Evolutionary conservation across 1,140 invertebrate species (phyloP).

Genomic region (Brachionus manjavacas): DNA sequence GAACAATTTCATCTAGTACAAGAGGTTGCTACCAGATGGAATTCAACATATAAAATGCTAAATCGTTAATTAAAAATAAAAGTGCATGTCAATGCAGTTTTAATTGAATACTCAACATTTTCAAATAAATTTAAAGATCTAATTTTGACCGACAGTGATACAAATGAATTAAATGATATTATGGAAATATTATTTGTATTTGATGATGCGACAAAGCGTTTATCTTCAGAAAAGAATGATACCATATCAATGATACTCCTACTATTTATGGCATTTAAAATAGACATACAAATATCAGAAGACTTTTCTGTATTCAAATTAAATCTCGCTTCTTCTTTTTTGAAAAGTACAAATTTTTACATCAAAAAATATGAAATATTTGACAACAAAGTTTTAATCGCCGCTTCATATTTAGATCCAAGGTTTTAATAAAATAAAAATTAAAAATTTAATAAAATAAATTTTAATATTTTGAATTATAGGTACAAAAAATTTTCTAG

Average conservation of each 20-base stretch:
- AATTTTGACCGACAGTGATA: not conserved
- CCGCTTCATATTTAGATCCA: not conserved
- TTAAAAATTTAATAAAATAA: not conserved
- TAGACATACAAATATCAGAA: no score
- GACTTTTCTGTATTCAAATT: no score
- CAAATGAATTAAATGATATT: not conserved
- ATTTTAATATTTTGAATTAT: not conserved
- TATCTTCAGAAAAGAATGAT: not conserved
- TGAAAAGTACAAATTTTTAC: not conserved
- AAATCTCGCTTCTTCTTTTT: not conserved
- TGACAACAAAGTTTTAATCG: not conserved
- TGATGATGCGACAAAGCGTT: not conserved
- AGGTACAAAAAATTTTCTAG: not conserved
- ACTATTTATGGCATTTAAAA: not conserved
- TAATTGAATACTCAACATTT: not conserved
- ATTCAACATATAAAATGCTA: not conserved
- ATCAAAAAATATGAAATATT: not conserved
- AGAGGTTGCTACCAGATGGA: not conserved
- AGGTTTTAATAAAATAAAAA: not conserved
- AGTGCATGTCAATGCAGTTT: not conserved
- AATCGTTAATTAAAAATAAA: not conserved
- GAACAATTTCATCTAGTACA: not conserved
- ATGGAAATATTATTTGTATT: not conserved
- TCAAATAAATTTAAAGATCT: not conserved
- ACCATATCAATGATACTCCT: not conserved